Conservation (phyloP, 2,888 invertebrate species). For the Eristalinus sepulchralis region DNA sequence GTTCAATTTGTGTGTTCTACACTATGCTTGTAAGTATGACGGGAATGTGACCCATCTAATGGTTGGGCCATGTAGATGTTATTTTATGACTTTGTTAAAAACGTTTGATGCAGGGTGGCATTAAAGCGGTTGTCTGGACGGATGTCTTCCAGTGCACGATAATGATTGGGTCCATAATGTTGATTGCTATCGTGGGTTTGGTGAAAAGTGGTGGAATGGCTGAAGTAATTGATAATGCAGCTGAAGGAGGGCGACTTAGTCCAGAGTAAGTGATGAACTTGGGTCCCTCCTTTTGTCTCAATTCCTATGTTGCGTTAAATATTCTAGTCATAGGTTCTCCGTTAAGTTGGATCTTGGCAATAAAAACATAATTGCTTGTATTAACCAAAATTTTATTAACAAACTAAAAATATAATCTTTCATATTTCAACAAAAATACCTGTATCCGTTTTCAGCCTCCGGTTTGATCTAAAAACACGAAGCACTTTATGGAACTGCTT, state of each 20-base stretch:
- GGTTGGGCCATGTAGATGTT: no score
- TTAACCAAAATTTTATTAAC: no score
- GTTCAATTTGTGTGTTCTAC: slow-evolving; percentile 82
- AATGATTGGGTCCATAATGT: slow-evolving; percentile 75
- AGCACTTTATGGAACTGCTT: slow-evolving; percentile 84
- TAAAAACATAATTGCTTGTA: no score
- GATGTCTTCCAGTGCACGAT: slow-evolving; percentile 78
- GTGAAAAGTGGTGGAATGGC: slow-evolving; percentile 76
- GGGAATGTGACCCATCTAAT: neutral
- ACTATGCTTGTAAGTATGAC: slow-evolving; percentile 81
- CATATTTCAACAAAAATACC: no score
- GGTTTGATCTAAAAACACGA: slow-evolving; percentile 83
- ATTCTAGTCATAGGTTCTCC: no score
- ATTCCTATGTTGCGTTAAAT: no score
- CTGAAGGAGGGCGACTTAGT: slow-evolving; percentile 75
- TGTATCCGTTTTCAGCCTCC: no score
- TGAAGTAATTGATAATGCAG: slow-evolving; percentile 74
- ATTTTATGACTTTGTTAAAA: no score
- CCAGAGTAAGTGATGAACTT: slow-evolving; percentile 39
- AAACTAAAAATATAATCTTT: no score
- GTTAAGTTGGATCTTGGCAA: no score
- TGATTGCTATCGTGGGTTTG: slow-evolving; percentile 76
- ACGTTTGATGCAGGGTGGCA: slow-evolving; percentile 75
- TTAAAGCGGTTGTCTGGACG: slow-evolving; percentile 81
- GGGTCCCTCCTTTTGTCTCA: no score